Conservation (phyloP, 2,888 invertebrate genomes). For the Tolmerus cingulatus region DNA sequence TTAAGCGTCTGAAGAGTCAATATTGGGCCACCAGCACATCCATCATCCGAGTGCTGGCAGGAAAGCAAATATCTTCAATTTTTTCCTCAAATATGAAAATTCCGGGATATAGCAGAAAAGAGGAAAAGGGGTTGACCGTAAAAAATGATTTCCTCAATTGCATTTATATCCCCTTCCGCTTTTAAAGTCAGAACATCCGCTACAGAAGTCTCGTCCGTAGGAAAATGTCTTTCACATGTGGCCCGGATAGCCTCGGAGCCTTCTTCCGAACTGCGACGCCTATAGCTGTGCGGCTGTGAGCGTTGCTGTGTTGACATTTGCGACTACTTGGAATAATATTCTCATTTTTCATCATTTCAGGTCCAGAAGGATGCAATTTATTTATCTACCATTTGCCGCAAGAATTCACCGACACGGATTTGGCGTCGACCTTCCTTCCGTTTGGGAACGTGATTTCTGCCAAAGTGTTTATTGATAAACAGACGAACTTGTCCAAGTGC, state of each 20-base stretch:
- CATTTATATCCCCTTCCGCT: conserved; percentile 59
- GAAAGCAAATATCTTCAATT: conserved; percentile 30
- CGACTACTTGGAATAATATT: conserved; percentile 32
- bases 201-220: conserved; percentile 42
- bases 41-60: not conserved
- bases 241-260: not conserved
- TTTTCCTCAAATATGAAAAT: conserved; percentile 30
- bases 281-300: conserved; percentile 15
- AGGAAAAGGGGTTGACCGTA: conserved; percentile 30
- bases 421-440: conserved; percentile 95
- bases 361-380: conserved; percentile 97
- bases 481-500: conserved; percentile 99
- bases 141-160: conserved; percentile 63
- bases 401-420: conserved; percentile 96
- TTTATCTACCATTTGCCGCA: conserved; percentile 99
- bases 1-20: conserved; percentile 14
- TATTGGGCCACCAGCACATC: conserved; percentile 3
- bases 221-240: conserved; percentile 38
- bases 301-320: conserved; percentile 18
- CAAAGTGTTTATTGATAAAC: conserved; percentile 99
- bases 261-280: conserved; percentile 1
- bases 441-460: conserved; percentile 98
- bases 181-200: conserved; percentile 59
- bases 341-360: conserved; percentile 61
- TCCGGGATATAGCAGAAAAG: not conserved